Evolutionary conservation across 2,888 invertebrate species (phyloP).

Genomic region (Ornithoptera alexandrae): DNA sequence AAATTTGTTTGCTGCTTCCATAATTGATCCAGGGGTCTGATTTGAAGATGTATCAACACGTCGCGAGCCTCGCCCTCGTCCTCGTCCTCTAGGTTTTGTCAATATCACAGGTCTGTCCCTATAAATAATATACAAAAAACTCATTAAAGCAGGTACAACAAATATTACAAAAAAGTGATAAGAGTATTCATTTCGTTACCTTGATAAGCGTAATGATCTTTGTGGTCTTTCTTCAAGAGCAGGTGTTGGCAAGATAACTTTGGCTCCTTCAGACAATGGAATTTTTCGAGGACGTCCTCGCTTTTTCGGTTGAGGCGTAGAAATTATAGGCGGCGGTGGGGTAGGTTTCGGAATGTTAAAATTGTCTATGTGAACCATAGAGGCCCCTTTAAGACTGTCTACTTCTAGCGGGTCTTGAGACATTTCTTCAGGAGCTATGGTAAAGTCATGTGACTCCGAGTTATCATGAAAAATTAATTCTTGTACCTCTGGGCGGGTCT

Average conservation of each 20-base stretch:
- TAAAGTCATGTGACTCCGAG: conserved; percentile 65
- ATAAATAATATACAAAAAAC: conserved; percentile 35
- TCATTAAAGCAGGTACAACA: not conserved
- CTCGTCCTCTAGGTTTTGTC: conserved; percentile 64
- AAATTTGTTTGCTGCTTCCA: conserved; percentile 41
- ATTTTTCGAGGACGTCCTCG: conserved; percentile 73
- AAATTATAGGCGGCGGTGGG: conserved; percentile 39
- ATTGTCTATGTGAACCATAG: conserved; percentile 41
- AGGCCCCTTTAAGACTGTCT: conserved; percentile 44
- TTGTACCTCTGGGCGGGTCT: conserved; percentile 56
- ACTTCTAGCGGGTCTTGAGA: conserved; percentile 74
- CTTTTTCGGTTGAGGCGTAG: conserved; percentile 71
- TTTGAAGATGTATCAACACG: conserved; percentile 39
- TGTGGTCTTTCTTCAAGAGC: conserved; percentile 74
- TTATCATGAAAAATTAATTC: conserved; percentile 69
- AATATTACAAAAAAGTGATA: not conserved
- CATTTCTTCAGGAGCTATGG: conserved; percentile 56
- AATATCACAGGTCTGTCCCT: conserved; percentile 67
- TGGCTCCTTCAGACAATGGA: conserved; percentile 61
- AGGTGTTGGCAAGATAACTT: conserved; percentile 56
- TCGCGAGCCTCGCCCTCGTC: conserved; percentile 52
- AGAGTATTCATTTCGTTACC: conserved; percentile 46
- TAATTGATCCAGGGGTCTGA: conserved; percentile 40
- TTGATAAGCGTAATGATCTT: conserved; percentile 67
- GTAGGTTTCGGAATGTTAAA: conserved; percentile 46